Conservation (phyloP, 2,888 invertebrate genomes). For the Sturmia bella region DNA sequence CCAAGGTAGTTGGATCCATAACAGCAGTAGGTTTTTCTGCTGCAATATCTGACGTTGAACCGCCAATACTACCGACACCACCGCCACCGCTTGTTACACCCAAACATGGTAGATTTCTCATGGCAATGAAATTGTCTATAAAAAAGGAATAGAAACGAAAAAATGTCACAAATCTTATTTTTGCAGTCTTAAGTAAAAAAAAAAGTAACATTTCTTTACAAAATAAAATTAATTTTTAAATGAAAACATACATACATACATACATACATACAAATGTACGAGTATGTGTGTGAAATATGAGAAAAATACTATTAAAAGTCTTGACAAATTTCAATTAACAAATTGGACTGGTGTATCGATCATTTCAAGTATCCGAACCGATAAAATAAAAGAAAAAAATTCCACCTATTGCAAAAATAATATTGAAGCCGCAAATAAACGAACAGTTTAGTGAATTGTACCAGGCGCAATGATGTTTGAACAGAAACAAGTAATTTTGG, state of each 20-base stretch:
- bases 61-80: slow-evolving; percentile 71
- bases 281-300: neutral
- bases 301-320: no score
- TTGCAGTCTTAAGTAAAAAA: slow-evolving; percentile 35
- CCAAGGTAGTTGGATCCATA: slow-evolving; percentile 77
- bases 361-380: no score
- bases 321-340: no score
- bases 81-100: slow-evolving; percentile 74
- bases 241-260: slow-evolving; percentile 5
- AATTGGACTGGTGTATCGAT: no score
- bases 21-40: slow-evolving; percentile 72
- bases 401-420: no score
- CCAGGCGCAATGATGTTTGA: no score
- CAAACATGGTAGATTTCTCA: slow-evolving; percentile 81
- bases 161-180: slow-evolving; percentile 54
- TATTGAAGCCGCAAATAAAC: no score
- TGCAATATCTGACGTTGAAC: slow-evolving; percentile 70
- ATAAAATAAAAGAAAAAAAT: no score
- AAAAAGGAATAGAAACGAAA: slow-evolving; percentile 70
- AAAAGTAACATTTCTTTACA: slow-evolving; percentile 26
- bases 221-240: slow-evolving; percentile 35
- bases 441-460: no score
- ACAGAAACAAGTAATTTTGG: no score
- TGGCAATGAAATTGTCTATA: slow-evolving; percentile 81
- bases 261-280: slow-evolving; percentile 10